Evolutionary conservation across 2,113 vertebrate species (phyloP).

Genomic region (Silurus meridionalis): DNA sequence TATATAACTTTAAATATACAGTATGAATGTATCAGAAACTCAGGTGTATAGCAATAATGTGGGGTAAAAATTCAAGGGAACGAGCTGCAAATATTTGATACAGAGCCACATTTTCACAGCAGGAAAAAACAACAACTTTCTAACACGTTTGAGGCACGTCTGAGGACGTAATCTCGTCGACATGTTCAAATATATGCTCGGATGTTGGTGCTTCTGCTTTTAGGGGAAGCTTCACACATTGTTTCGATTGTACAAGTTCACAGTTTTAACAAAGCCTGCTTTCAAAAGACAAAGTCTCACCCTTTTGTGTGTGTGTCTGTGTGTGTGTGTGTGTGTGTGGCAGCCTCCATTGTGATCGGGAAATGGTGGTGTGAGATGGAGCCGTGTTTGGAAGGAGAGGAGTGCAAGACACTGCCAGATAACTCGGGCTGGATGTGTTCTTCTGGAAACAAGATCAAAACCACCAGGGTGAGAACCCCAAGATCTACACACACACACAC

Average conservation of each 20-base stretch:
- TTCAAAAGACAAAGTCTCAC: not conserved
- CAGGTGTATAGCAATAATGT: not conserved
- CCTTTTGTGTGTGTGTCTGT: not conserved
- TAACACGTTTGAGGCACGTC: not conserved
- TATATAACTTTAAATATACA: no score
- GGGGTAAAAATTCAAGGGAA: not conserved
- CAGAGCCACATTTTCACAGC: not conserved
- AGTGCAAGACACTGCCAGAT: conserved; percentile 82
- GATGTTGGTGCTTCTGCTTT: not conserved
- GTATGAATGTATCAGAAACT: not conserved
- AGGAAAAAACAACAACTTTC: not conserved
- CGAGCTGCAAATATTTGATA: not conserved
- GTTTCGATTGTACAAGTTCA: not conserved
- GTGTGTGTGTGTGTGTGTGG: not conserved
- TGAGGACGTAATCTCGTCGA: not conserved
- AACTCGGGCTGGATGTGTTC: conserved; percentile 85
- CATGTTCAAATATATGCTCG: not conserved
- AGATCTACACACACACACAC: not conserved
- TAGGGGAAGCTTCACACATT: not conserved
- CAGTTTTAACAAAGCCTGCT: not conserved
- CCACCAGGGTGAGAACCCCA: conserved; percentile 73
- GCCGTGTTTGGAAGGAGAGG: conserved; percentile 81
- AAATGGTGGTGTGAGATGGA: conserved; percentile 88
- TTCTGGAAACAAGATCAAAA: conserved; percentile 80
- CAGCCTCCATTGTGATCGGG: conserved; percentile 81